phyloP scores from a whole-genome alignment of 2,113 vertebrate species.

The Clarias batrachus region DNA sequence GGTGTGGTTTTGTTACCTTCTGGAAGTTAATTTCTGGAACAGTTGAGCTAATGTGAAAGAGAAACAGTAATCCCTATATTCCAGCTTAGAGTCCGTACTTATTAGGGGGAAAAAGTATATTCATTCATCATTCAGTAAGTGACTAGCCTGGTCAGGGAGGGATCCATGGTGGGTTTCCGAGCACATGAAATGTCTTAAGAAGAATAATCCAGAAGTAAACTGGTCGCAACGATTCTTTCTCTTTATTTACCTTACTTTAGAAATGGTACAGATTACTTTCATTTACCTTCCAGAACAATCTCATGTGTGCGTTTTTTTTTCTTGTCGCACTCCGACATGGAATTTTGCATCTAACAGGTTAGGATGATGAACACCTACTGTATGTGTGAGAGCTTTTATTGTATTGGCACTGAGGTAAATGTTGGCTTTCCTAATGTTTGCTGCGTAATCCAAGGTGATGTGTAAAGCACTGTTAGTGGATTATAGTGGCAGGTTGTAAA shows the following conservation, averaged over 20 bases:
- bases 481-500: slow-evolving; percentile 66
- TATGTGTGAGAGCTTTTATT: slow-evolving; percentile 39
- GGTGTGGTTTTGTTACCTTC: slow-evolving; percentile 3
- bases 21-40: neutral
- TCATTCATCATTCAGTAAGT: slow-evolving; percentile 59
- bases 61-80: neutral
- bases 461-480: slow-evolving; percentile 67
- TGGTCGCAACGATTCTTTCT: slow-evolving; percentile 30
- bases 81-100: neutral
- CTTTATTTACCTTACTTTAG: slow-evolving; percentile 22
- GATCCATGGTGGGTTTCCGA: neutral
- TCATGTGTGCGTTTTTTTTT: neutral
- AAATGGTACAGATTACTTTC: slow-evolving; percentile 29
- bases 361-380: slow-evolving; percentile 1
- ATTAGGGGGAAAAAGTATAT: neutral
- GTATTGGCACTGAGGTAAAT: slow-evolving; percentile 55
- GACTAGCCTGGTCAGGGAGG: neutral
- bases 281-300: slow-evolving; percentile 23
- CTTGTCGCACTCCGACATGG: neutral
- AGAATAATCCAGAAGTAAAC: slow-evolving; percentile 31
- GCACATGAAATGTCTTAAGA: neutral
- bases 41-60: slow-evolving; percentile 7
- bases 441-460: slow-evolving; percentile 64
- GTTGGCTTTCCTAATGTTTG: slow-evolving; percentile 56
- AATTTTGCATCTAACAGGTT: slow-evolving; percentile 39